phyloP scores from a whole-genome alignment of 2,797 vertebrate species.

The Rhinophrynus dorsalis region DNA sequence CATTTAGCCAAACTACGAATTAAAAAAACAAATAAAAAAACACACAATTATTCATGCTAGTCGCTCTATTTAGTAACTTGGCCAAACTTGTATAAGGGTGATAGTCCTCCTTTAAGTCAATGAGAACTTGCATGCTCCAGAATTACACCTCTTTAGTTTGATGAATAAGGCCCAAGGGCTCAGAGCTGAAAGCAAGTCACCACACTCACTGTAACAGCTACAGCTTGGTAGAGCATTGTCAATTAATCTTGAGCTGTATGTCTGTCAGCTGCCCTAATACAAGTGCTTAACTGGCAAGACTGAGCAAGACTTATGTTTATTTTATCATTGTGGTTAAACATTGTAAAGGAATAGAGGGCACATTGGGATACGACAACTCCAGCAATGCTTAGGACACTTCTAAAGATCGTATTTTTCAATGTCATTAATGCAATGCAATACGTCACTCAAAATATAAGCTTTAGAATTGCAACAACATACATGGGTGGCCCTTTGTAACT shows the following conservation, averaged over 20 bases:
- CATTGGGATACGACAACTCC: not conserved
- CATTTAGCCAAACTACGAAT: no score
- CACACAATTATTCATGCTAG: no score
- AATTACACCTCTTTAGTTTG: no score
- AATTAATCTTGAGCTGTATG: constrained; percentile 2
- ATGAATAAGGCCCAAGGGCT: no score
- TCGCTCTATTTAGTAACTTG: no score
- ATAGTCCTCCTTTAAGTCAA: no score
- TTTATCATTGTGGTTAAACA: constrained; percentile 6
- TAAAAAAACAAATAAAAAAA: no score
- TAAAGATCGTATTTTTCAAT: constrained; percentile 4
- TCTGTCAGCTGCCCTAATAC: constrained; percentile 6
- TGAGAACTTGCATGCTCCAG: no score
- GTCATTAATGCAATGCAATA: constrained; percentile 20
- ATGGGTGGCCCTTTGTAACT: constrained; percentile 10
- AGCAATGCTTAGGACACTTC: constrained; percentile 11
- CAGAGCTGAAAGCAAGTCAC: constrained; percentile 4
- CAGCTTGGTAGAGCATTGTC: not conserved
- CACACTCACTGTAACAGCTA: constrained; percentile 21
- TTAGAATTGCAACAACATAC: not conserved
- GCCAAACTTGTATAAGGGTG: no score
- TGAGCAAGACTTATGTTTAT: constrained; percentile 1
- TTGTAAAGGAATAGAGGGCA: not conserved
- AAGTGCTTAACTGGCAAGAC: not conserved
- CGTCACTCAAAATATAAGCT: constrained; percentile 6